Evolutionary conservation across 2,797 vertebrate genomes (phyloP).

Genomic region (Paramormyrops hopkinsi): DNA sequence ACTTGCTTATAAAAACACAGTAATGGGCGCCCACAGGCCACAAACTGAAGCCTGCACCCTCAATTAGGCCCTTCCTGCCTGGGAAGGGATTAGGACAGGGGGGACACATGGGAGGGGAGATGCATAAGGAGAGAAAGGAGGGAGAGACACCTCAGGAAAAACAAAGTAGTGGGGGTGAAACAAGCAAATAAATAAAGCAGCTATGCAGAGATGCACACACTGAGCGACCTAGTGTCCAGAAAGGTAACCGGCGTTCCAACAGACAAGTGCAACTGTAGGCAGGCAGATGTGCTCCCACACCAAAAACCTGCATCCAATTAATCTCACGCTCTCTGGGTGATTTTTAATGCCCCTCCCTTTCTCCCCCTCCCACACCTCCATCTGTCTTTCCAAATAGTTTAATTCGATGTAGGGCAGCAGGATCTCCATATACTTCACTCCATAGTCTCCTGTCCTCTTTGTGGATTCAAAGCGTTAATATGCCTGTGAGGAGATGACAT

Average conservation of each 20-base stretch:
- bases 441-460: not conserved
- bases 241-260: not conserved
- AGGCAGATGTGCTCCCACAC: not conserved
- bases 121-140: slow-evolving; percentile 60
- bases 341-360: slow-evolving; percentile 44
- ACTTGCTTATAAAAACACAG: slow-evolving; percentile 82
- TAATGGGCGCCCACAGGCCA: slow-evolving; percentile 80
- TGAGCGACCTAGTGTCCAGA: not conserved
- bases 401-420: not conserved
- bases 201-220: slow-evolving; percentile 16
- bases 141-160: slow-evolving; percentile 67
- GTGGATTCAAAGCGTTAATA: not conserved
- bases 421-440: not conserved
- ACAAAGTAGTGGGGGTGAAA: slow-evolving; percentile 42
- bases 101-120: slow-evolving; percentile 61
- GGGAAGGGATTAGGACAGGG: slow-evolving; percentile 74
- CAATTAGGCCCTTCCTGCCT: slow-evolving; percentile 79
- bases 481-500: not conserved
- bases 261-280: slow-evolving; percentile 23
- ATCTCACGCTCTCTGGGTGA: not conserved
- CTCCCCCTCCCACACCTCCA: slow-evolving; percentile 19
- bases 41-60: slow-evolving; percentile 78
- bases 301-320: slow-evolving; percentile 23
- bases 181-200: slow-evolving; percentile 29
- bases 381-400: not conserved